A percentile compares a stretch with the other conserved stretches of the same genome.
phyloP scores from a whole-genome alignment of 2,797 vertebrate species.

The Podarcis lilfordi region DNA sequence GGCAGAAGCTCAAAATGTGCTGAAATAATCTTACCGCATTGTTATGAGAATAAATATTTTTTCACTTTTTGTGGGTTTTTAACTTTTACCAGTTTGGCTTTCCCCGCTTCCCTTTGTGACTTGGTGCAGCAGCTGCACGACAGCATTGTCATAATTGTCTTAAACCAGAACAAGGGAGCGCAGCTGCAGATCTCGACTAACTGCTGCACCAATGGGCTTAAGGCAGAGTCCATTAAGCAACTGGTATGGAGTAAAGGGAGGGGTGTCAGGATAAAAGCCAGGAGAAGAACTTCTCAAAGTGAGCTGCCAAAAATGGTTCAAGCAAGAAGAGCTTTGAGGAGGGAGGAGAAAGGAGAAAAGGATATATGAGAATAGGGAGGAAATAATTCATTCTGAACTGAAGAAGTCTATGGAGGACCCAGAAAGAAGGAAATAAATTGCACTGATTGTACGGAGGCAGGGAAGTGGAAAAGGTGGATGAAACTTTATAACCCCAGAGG shows the following conservation, averaged over 20 bases:
- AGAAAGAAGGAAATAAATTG: neutral
- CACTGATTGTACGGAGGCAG: neutral
- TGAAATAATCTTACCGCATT: neutral
- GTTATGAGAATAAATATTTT: neutral
- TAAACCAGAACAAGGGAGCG: neutral
- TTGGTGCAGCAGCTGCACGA: neutral
- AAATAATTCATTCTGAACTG: neutral
- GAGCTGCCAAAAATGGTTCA: neutral
- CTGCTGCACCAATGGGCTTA: neutral
- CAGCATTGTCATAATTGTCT: neutral
- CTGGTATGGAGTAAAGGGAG: neutral
- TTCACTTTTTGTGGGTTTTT: neutral
- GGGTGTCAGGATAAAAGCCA: neutral
- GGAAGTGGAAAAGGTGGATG: neutral
- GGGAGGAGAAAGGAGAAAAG: too few relatives aligned
- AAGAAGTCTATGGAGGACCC: neutral
- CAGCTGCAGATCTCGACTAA: neutral
- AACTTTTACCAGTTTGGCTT: neutral
- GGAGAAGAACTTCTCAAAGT: neutral
- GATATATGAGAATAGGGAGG: too few relatives aligned
- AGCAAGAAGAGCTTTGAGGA: neutral
- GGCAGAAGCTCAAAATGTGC: neutral
- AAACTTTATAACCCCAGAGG: neutral
- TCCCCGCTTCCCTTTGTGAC: neutral
- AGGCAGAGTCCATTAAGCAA: neutral